Base-by-base conservation (phyloP, 2,113 vertebrate species). In the Sardina pilchardus region DNA sequence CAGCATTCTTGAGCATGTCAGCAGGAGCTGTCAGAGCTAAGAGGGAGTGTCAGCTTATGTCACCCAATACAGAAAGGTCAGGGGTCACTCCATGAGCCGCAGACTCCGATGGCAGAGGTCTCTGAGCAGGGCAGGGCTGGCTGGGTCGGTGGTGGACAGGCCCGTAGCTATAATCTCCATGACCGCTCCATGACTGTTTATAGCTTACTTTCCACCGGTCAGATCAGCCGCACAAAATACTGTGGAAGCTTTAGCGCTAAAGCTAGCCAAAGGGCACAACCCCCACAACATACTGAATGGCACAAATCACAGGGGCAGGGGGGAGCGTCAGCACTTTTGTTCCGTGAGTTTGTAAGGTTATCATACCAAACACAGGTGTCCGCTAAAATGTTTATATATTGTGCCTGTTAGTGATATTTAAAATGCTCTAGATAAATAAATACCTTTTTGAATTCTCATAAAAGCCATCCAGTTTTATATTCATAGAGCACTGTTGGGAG, bases 1-100 rank as follows among this genome's bases (percentile, higher is more conserved):
- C 82, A 30, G 14, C 86, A 86, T 85, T 82, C 86, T 84, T 47
- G 53, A 48, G 86, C 88, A 90, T 85, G 88, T 90, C 71, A 78
- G 71, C 71, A 78, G 71, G 30, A 78, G 30, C 30, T 78, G 26
- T 78, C 71, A 17, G 26, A 17, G 71, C 71, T 78, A 78, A 78
- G 71, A 78, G 71, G 71, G 34, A 78, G 34, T 12, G 71, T 36
- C 71, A 78, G 71, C 71, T 78, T 78, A 36, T 78, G 71, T 78
- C 71, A 67, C 63, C 4, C 30, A 36, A 9, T 86, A 71, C 17
- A 59, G 82, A 89, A 84, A 89, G 82, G 84, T 91, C 81, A 86
- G 42, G 59, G 90, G 87, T 92, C 83, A 86, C 26, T 78, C 71
- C 34, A 10, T 12, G 10, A 17, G 71, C 30, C 3, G 10, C 71